Conservation (phyloP, 2,888 invertebrate species). For the Conchocele bisecta region DNA sequence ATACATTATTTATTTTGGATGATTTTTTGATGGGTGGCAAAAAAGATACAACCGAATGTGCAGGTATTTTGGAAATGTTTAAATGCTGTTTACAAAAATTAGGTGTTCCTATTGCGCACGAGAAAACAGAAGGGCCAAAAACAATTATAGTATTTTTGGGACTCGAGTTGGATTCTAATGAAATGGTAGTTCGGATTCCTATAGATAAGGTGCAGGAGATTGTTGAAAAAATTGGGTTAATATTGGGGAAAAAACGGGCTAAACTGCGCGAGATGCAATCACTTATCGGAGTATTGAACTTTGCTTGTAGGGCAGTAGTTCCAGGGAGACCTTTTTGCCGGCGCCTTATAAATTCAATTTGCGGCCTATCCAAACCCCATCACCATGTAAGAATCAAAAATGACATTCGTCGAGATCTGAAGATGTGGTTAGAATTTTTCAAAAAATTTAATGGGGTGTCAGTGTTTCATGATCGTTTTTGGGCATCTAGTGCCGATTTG, state of each 20-base stretch:
- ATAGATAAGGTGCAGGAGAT: neutral
- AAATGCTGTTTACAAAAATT: too few relatives aligned
- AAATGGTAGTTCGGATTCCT: slow-evolving; percentile 5
- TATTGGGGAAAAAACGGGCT: neutral
- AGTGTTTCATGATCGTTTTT: neutral
- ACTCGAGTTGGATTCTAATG: neutral
- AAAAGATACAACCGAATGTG: too few relatives aligned
- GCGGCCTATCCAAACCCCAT: neutral
- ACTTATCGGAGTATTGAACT: neutral
- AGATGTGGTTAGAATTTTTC: neutral
- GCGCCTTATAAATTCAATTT: neutral
- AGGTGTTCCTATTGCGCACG: too few relatives aligned
- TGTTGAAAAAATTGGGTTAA: neutral
- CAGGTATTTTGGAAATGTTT: too few relatives aligned
- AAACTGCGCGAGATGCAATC: neutral
- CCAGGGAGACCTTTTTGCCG: neutral
- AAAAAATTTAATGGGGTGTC: neutral
- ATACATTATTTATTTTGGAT: too few relatives aligned
- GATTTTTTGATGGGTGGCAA: too few relatives aligned
- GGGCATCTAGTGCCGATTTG: neutral
- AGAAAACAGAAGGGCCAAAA: too few relatives aligned
- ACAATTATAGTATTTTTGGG: too few relatives aligned
- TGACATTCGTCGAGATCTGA: neutral
- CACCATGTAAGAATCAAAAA: neutral
- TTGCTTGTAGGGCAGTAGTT: neutral